Conservation (phyloP, 2,797 vertebrate genomes). For the Fundulus diaphanus region DNA sequence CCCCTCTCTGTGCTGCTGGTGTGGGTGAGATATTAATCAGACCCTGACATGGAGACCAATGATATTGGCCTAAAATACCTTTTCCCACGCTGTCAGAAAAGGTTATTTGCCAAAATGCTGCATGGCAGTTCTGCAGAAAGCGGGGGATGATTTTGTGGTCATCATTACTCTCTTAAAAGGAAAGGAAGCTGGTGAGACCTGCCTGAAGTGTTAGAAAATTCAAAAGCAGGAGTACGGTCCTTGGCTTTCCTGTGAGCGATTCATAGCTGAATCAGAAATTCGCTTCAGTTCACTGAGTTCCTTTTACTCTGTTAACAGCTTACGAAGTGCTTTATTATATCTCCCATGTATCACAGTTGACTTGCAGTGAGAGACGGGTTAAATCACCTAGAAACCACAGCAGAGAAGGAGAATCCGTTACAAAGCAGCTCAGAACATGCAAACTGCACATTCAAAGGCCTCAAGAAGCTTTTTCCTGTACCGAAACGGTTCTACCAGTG, state of each 20-base stretch:
- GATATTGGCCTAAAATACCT: conserved; percentile 34
- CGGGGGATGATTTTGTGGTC: conserved; percentile 53
- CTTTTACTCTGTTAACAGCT: neutral
- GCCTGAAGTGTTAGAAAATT: neutral
- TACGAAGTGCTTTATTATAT: neutral
- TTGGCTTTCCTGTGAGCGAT: neutral
- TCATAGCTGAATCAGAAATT: neutral
- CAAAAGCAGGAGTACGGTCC: neutral
- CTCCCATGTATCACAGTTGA: neutral
- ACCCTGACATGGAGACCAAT: conserved; percentile 36
- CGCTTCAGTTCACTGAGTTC: neutral
- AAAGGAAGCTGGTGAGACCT: conserved; percentile 21
- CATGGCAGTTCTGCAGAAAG: conserved; percentile 34
- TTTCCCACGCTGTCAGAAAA: conserved; percentile 56
- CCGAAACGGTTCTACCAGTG: neutral
- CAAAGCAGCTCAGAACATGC: neutral
- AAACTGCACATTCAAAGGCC: neutral
- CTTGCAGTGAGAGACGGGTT: neutral
- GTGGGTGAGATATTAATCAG: conserved; percentile 45
- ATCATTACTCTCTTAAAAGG: conserved; percentile 20
- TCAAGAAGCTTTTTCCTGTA: neutral
- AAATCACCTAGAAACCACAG: neutral
- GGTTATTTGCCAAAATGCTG: conserved; percentile 36
- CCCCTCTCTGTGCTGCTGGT: conserved; percentile 10
- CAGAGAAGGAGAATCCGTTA: neutral